phyloP scores from a whole-genome alignment of 1,140 invertebrate genomes.

The Nylanderia fulva region DNA sequence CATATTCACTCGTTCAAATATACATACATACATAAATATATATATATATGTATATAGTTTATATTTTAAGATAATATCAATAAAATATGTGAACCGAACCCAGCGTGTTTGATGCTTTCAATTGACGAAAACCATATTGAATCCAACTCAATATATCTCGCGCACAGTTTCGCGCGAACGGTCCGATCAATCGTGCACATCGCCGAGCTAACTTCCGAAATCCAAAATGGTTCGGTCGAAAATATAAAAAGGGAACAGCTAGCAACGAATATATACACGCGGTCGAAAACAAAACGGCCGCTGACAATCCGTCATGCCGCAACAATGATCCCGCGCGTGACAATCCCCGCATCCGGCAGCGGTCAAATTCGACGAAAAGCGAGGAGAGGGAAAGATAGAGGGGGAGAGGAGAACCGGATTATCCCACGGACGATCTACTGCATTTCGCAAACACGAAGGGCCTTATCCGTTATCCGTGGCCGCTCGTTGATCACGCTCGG shows the following conservation, averaged over 20 bases:
- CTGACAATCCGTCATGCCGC: constrained; percentile 60
- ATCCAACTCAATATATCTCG: constrained; percentile 35
- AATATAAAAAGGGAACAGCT: constrained; percentile 55
- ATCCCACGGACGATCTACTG: constrained; percentile 59
- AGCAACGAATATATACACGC: constrained; percentile 47
- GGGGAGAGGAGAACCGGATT: constrained; percentile 43
- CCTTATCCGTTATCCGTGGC: constrained; percentile 58
- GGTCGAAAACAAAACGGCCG: constrained; percentile 53
- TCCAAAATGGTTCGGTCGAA: constrained; percentile 48
- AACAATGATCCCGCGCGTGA: constrained; percentile 61
- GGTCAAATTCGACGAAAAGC: constrained; percentile 60
- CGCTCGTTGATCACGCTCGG: constrained; percentile 52
- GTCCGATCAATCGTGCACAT: constrained; percentile 44
- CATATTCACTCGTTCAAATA: background rate
- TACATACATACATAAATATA: too few species aligned
- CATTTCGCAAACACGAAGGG: constrained; percentile 57
- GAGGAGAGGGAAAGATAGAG: background rate
- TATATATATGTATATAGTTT: background rate
- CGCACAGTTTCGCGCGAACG: constrained; percentile 39
- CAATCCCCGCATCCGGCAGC: constrained; percentile 59
- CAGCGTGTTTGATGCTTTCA: background rate
- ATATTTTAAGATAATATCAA: constrained; percentile 25
- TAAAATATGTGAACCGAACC: background rate
- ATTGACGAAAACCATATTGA: constrained; percentile 44
- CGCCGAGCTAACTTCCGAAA: constrained; percentile 54